Base-by-base conservation (phyloP, 2,113 vertebrate genomes). In the Rhynchomys soricoides region DNA sequence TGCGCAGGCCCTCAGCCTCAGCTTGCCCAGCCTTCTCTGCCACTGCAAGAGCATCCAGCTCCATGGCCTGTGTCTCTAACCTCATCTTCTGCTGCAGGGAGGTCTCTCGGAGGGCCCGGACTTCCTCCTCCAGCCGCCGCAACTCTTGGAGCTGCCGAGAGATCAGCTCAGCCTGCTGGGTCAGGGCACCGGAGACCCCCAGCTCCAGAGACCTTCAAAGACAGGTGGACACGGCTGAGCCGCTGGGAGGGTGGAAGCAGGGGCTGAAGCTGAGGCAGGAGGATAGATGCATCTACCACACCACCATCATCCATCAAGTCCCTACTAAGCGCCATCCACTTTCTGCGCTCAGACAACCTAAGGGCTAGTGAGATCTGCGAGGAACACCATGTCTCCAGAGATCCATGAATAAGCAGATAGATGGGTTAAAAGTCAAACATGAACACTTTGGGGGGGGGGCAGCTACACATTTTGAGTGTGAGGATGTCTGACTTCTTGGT, bases 81-180 rank as follows among this genome's bases (percentile, higher is more conserved):
- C 31, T 91, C 64, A 97, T 91, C 92, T 97, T 97, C 95, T 98
- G 97, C 90, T 97, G 97, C 50, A 96, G 73, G 0, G 97, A 95
- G 34, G 96, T 95, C 66, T 97, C 96, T 50, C 86, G 96, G 3
- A 98, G 90, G 55, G 79, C 26, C 16, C 66, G 88, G 40, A 95
- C 95, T 64, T 98, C 98, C 2, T 97, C 97, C 85, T 98, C 98
- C 1, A 98, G 87, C 19, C 73, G 91, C 57, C 96, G 96, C 78
- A 98, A 86, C 81, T 98, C 97, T 22, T 95, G 96, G 29, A 98
- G 93, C 89, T 98, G 98, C 86, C 95, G 73, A 45, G 97, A 97
- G 79, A 98, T 98, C 75, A 98, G 70, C 92, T 98, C 96, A 0
- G 97, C 96, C 95, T 98, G 98, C 82, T 98, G 97, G 82, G 95